phyloP scores from a whole-genome alignment of 2,888 invertebrate species.

The Drosophila prolongata region DNA sequence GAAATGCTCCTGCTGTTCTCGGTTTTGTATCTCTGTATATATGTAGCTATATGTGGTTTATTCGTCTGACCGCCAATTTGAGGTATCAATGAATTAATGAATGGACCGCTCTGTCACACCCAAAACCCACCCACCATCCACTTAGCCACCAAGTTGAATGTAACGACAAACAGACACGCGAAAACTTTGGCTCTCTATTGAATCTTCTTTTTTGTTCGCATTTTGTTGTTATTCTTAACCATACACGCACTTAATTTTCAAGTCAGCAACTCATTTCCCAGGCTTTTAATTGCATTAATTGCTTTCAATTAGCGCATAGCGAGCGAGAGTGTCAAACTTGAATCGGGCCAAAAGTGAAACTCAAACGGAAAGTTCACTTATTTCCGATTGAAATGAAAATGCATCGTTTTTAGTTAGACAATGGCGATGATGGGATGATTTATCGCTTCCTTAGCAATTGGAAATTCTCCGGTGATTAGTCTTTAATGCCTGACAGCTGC shows the following conservation, averaged over 20 bases:
- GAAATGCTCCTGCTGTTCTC: constrained; percentile 5
- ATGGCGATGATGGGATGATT: constrained; percentile 6
- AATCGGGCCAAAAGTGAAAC: constrained; percentile 9
- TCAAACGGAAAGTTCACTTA: constrained; percentile 4
- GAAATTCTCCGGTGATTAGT: constrained; percentile 14
- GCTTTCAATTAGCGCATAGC: constrained; percentile 66
- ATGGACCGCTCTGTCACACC: constrained; percentile 44
- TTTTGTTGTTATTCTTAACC: constrained; percentile 6
- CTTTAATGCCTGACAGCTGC: constrained; percentile 1
- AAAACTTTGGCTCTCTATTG: constrained; percentile 52
- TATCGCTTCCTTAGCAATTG: constrained; percentile 6
- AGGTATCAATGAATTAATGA: constrained; percentile 67
- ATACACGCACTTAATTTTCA: constrained; percentile 38
- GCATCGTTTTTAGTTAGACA: constrained; percentile 1
- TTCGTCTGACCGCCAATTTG: constrained; percentile 60
- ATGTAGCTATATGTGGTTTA: constrained; percentile 5
- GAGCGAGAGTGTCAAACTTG: constrained; percentile 14
- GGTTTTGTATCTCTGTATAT: not conserved
- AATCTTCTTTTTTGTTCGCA: constrained; percentile 1
- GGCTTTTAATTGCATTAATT: constrained; percentile 75
- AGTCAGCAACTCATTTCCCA: constrained; percentile 47
- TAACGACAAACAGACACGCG: constrained; percentile 49
- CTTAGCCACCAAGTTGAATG: constrained; percentile 16
- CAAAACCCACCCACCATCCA: constrained; percentile 12
- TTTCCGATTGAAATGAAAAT: constrained; percentile 8